These are phyloP conservation scores for Antigone vipio DNA, from an alignment of 2,113 vertebrate species.

Conservation along the genomic window DNA sequence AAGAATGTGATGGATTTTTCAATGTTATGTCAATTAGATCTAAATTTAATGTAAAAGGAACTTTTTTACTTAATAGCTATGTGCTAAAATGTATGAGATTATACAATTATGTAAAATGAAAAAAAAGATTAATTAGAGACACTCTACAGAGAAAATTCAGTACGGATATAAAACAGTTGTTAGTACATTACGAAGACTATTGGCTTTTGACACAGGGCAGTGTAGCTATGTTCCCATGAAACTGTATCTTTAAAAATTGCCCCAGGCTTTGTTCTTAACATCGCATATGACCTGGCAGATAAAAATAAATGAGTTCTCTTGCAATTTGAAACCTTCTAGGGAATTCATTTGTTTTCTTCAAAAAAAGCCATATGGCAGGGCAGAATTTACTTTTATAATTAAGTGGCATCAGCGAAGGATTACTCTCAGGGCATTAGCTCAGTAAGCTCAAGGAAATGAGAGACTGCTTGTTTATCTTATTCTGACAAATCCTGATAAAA, in stretches of 20 bases:
- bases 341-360: background rate
- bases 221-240: background rate
- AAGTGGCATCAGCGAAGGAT: background rate
- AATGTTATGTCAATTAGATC: background rate
- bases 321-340: background rate
- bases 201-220: background rate
- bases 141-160: background rate
- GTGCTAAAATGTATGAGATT: background rate
- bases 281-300: background rate
- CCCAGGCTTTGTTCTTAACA: background rate
- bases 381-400: slow-evolving; percentile 45
- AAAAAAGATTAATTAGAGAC: background rate
- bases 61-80: background rate
- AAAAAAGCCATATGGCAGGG: background rate
- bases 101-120: background rate
- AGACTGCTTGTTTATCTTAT: background rate
- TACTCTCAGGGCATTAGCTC: background rate
- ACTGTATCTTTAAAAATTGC: slow-evolving; percentile 9
- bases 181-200: background rate
- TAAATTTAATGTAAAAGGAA: background rate
- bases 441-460: slow-evolving; percentile 2
- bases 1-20: background rate
- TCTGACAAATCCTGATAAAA: slow-evolving; percentile 15
- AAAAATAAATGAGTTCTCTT: slow-evolving; percentile 11
- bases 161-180: background rate